Evolutionary conservation across 2,797 vertebrate genomes (phyloP), one percentile per base, ranked within the genome.

Genomic region (Chromis chromis): DNA sequence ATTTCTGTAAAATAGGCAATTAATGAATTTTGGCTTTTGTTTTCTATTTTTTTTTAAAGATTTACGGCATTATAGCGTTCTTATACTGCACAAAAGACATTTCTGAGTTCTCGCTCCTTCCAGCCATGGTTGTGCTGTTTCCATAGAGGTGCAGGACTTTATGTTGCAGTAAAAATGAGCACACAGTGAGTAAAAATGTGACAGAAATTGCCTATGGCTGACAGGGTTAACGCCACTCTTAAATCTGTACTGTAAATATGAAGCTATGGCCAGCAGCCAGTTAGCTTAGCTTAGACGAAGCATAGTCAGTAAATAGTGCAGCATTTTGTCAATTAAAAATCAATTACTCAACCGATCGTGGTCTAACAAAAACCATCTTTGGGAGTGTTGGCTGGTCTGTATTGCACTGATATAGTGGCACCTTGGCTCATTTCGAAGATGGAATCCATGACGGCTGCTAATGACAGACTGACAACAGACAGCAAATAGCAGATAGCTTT

Each of bases 401-500:
- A 31, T 31, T 75, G 58, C 55, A 31, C 14, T 40, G 59, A 79
- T 79, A 65, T 46, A 0, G 4, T 40, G 22, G 39, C 24, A 40
- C 58, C 24, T 60, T 14, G 40, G 14, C 40, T 42, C 19, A 21
- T 40, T 75, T 53, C 1, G 28, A 70, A 65, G 21, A 58, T 63
- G 24, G 3, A 21, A 62, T 65, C 46, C 6, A 60, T 73, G 70
- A 75, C 52, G 42, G 46, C 57, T 54, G 54, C 64, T 65, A 31
- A 52, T 48, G 54, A 63, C 48, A 57, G 39, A 50, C 52, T 11
- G 21, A 70, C 25, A 61, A 68, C 27, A 44, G 67, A 10, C 52
- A 53, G 49, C 66, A 44, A 36, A 71, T 33, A 70, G 54, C 31
- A 49, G 25, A 21, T 10, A 8, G 33, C 3, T 36, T 48, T 44